These are phyloP conservation scores for Pimephales promelas DNA, from an alignment of 2,113 vertebrate species.

Conservation along the genomic window DNA sequence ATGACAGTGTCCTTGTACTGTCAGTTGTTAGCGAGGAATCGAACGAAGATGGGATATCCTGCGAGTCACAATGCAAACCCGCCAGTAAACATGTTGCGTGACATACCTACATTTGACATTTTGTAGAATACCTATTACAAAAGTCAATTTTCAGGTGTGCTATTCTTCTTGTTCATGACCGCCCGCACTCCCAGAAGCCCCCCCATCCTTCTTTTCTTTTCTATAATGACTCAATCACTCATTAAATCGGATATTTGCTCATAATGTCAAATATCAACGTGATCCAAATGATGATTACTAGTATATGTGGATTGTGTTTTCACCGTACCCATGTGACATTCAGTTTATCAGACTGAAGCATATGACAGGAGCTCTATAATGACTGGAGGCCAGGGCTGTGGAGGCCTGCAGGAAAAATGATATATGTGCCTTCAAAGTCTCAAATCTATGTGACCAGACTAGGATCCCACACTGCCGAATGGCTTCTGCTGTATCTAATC, in stretches of 20 bases:
- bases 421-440: slow-evolving; percentile 46
- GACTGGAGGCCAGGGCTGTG: slow-evolving; percentile 29
- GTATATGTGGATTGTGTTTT: slow-evolving; percentile 11
- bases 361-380: slow-evolving; percentile 35
- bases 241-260: slow-evolving; percentile 32
- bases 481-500: slow-evolving; percentile 54
- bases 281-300: slow-evolving; percentile 32
- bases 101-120: background rate
- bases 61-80: background rate
- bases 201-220: slow-evolving; percentile 16
- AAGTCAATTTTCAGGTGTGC: slow-evolving; percentile 12
- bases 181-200: background rate
- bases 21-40: slow-evolving; percentile 11
- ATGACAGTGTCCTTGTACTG: slow-evolving; percentile 12
- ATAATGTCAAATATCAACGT: slow-evolving; percentile 38
- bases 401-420: slow-evolving; percentile 38
- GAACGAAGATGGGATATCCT: background rate
- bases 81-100: slow-evolving; percentile 4
- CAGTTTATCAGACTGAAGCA: slow-evolving; percentile 40
- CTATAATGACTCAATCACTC: slow-evolving; percentile 34
- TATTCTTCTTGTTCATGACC: slow-evolving; percentile 3
- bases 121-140: slow-evolving; percentile 10
- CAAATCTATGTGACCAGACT: slow-evolving; percentile 51
- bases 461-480: slow-evolving; percentile 47
- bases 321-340: slow-evolving; percentile 14